Base-by-base conservation (phyloP, 2,888 invertebrate species). In the Oxyscelio sp. region DNA sequence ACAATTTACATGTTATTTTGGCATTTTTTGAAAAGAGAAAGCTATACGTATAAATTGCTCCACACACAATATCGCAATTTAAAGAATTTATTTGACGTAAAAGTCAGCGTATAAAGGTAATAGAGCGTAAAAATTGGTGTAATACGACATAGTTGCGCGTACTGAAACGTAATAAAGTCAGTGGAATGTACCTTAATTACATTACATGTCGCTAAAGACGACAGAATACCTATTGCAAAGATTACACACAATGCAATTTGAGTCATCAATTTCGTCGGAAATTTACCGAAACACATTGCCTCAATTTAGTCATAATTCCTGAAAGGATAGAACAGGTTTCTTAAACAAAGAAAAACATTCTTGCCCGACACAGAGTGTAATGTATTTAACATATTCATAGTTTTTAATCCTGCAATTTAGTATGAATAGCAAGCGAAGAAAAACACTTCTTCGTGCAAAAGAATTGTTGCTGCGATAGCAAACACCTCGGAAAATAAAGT, bases 401-500 rank as follows among this genome's bases (percentile, higher is more conserved):
- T 50, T 50, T 54, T 43, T 70, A 31, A 70, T 70, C n/a, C 59
- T 13, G 17, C 34, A n/a, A 61, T 52, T 52, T 48, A 50, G 54
- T 63, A 40, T 63, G 9, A 52, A 54, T 24, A 40, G n/a, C 0
- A 48, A 4, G 27, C 6, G 27, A 6, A 6, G 4, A 27, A 27
- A 27, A 27, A 27, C 27, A 27, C 19, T 54, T 31, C 15, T n/a
- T 15, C 34, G 6, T 31, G 19, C n/a, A 59, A 40, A 59, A 65
- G 65, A 43, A 65, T 77, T 15, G 50, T 34, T 17, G 56, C 38
- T 38, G 27, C 45, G 59, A 68, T 63, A 61, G 34, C 61, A 65
- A 73, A 58, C 63, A 22, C 58, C 58, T 65, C 27, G 56, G 27
- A 58, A 80, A 80, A 80, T 73, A 61, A 63, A 79, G 71, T 80